These are phyloP conservation scores for Cinclus mexicanus DNA, from an alignment of 2,113 vertebrate species.

Conservation along the genomic window DNA sequence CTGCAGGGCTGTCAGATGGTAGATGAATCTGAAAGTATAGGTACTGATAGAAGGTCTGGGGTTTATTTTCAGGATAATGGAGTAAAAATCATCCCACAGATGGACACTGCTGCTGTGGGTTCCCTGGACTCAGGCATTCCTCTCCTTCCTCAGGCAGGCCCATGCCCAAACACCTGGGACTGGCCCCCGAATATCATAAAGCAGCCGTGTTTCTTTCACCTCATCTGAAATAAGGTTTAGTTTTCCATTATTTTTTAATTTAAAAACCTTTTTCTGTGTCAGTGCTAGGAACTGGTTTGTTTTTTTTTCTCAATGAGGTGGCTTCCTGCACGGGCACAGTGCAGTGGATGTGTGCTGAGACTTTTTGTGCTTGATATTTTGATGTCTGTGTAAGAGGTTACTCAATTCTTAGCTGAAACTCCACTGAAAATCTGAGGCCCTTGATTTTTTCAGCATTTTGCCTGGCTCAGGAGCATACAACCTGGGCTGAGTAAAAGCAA, in stretches of 20 bases:
- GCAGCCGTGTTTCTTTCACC: not conserved
- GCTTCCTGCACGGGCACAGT: not conserved
- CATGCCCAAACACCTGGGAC: not conserved
- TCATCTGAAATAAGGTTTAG: not conserved
- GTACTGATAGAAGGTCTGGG: not conserved
- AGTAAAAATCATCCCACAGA: not conserved
- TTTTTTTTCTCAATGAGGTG: not conserved
- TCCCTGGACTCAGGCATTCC: accelerated
- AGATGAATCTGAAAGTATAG: not conserved
- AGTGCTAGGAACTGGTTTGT: not conserved
- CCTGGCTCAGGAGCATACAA: not conserved
- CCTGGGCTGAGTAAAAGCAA: not conserved
- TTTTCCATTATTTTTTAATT: not conserved
- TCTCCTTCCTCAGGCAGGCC: not conserved
- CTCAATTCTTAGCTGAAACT: not conserved
- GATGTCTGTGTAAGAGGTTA: no score
- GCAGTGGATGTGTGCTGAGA: not conserved
- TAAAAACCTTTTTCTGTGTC: not conserved
- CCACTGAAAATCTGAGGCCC: not conserved
- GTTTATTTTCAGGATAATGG: not conserved
- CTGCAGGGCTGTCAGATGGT: conserved; percentile 4
- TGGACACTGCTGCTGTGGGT: not conserved
- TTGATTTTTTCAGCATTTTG: not conserved
- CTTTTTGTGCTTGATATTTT: not conserved
- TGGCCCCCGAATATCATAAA: not conserved